phyloP scores from a whole-genome alignment of 2,113 vertebrate genomes.

The Alces alces region DNA sequence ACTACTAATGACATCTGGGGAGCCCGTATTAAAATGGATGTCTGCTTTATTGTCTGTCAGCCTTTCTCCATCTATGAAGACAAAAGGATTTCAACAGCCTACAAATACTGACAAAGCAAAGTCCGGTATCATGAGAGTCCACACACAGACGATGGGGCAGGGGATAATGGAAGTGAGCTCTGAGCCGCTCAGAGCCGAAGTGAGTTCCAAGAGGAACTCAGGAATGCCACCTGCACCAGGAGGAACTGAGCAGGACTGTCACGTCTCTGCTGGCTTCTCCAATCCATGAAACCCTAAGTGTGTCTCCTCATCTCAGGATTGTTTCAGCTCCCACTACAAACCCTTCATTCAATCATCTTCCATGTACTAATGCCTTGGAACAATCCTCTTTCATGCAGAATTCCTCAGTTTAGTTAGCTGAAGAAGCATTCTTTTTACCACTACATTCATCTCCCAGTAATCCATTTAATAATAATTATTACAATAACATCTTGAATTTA shows the following conservation, averaged over 20 bases:
- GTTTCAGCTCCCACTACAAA: background rate
- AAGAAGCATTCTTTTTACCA: constrained; percentile 43
- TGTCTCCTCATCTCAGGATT: background rate
- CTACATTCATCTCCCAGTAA: constrained; percentile 21
- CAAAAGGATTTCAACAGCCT: background rate
- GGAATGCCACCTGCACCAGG: accelerated
- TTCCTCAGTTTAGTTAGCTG: background rate
- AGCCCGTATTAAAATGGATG: background rate
- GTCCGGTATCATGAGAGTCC: background rate
- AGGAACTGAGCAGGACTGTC: background rate
- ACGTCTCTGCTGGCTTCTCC: background rate
- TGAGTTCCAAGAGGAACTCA: background rate
- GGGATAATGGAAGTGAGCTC: background rate
- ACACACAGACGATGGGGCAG: background rate
- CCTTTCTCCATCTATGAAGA: background rate
- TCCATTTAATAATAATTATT: constrained; percentile 30
- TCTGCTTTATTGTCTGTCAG: background rate
- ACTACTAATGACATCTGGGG: background rate
- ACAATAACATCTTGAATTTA: constrained; percentile 31
- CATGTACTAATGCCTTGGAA: background rate
- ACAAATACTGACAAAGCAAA: background rate
- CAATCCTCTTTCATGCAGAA: background rate
- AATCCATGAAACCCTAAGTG: background rate
- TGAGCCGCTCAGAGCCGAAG: background rate
- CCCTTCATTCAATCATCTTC: background rate